Conservation (phyloP, 2,113 vertebrate genomes). For the Mormyrus iriodes region DNA sequence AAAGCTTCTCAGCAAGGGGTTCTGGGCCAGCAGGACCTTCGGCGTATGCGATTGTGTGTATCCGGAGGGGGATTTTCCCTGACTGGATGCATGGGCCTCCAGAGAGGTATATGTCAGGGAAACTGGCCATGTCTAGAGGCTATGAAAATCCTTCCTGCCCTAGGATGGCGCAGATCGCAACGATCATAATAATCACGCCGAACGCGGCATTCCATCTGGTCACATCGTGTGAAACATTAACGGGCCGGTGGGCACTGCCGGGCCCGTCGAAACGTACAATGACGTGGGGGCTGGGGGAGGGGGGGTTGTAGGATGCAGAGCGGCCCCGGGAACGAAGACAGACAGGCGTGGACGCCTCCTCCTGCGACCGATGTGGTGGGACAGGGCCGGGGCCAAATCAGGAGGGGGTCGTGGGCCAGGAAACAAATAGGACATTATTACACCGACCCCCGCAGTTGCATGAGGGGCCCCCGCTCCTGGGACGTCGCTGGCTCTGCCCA, state of each 20-base stretch:
- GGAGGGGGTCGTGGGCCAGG: conserved; percentile 51
- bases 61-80: conserved; percentile 27
- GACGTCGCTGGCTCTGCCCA: conserved; percentile 57
- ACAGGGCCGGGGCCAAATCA: conserved; percentile 51
- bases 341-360: conserved; percentile 63
- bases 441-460: conserved; percentile 51
- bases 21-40: conserved; percentile 46
- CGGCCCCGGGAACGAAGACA: conserved; percentile 47
- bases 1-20: conserved; percentile 58
- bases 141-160: conserved; percentile 17
- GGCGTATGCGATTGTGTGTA: conserved; percentile 37
- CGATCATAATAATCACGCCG: conserved; percentile 33
- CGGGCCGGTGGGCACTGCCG: conserved; percentile 28
- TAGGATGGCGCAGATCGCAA: neutral
- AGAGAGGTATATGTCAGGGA: conserved; percentile 13
- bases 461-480: conserved; percentile 35
- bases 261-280: conserved; percentile 47
- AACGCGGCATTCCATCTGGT: conserved; percentile 30
- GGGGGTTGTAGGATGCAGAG: conserved; percentile 23
- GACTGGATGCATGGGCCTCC: conserved; percentile 15
- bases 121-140: conserved; percentile 9
- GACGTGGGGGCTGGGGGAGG: conserved; percentile 16
- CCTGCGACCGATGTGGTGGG: conserved; percentile 60
- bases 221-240: conserved; percentile 35
- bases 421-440: conserved; percentile 67